A percentile compares a stretch with the other conserved stretches of the same genome.
Conservation (phyloP, 2,888 invertebrate species). For the Thecophora atra region DNA sequence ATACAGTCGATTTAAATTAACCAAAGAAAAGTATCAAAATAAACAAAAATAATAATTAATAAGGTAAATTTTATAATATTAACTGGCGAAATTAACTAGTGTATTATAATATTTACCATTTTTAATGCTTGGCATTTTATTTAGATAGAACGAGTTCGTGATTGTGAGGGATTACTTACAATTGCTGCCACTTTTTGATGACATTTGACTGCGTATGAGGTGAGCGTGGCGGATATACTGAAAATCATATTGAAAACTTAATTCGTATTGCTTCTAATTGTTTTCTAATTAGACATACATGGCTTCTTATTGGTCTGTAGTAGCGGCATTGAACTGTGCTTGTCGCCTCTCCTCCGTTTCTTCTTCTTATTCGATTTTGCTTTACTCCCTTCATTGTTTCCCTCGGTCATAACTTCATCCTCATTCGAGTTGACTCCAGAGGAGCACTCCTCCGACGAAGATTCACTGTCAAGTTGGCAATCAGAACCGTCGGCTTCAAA, state of each 20-base stretch:
- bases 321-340: no score
- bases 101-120: no score
- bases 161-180: slow-evolving; percentile 48
- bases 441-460: slow-evolving; percentile 49
- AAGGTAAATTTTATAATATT: no score
- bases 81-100: no score
- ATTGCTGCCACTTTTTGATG: slow-evolving; percentile 43
- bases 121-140: no score
- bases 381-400: background rate
- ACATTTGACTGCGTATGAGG: slow-evolving; percentile 25
- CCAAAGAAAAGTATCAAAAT: no score
- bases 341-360: no score
- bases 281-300: slow-evolving; percentile 22
- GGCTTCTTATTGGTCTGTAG: background rate
- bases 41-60: no score
- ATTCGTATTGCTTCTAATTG: background rate
- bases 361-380: background rate
- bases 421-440: slow-evolving; percentile 51
- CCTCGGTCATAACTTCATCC: slow-evolving; percentile 27
- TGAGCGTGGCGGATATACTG: slow-evolving; percentile 41
- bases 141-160: background rate
- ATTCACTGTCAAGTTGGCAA: slow-evolving; percentile 49
- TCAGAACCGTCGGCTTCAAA: slow-evolving; percentile 52
- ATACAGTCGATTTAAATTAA: no score
- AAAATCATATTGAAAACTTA: slow-evolving; percentile 7